Conservation (phyloP, 1,140 invertebrate species). For the Paraescarpia echinospica region DNA sequence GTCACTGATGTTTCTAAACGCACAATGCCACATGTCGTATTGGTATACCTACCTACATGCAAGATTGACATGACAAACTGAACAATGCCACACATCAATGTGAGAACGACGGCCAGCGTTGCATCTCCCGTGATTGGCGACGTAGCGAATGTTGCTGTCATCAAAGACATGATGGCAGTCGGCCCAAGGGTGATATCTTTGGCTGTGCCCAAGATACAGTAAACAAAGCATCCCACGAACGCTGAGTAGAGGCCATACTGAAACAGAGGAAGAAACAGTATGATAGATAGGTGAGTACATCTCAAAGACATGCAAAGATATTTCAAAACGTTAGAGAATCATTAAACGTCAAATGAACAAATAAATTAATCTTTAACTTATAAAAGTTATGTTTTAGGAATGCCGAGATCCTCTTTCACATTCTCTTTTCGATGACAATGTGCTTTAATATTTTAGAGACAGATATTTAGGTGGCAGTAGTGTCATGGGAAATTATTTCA, state of each 20-base stretch:
- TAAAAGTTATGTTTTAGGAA: too few species aligned
- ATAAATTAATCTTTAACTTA: too few species aligned
- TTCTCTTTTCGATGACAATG: too few species aligned
- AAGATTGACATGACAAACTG: conserved; percentile 78
- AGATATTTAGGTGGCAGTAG: too few species aligned
- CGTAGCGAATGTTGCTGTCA: conserved; percentile 51
- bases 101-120: conserved; percentile 74
- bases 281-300: too few species aligned
- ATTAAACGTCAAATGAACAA: too few species aligned
- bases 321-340: too few species aligned
- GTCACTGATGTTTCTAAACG: neutral
- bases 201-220: conserved; percentile 84
- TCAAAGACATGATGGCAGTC: conserved; percentile 58
- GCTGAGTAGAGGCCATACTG: conserved; percentile 82
- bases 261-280: too few species aligned
- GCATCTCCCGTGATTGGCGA: conserved; percentile 40
- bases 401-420: too few species aligned
- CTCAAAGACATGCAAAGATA: too few species aligned
- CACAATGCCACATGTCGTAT: neutral
- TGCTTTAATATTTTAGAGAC: too few species aligned
- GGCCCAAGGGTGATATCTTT: conserved; percentile 77
- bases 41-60: conserved; percentile 46
- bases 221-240: conserved; percentile 89
- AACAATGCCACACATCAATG: conserved; percentile 75
- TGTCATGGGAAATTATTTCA: too few species aligned